Evolutionary conservation across 64 coral and sea anemone species (phyloP), one percentile per base, ranked within the genome.

Genomic region (Montipora capricornis): DNA sequence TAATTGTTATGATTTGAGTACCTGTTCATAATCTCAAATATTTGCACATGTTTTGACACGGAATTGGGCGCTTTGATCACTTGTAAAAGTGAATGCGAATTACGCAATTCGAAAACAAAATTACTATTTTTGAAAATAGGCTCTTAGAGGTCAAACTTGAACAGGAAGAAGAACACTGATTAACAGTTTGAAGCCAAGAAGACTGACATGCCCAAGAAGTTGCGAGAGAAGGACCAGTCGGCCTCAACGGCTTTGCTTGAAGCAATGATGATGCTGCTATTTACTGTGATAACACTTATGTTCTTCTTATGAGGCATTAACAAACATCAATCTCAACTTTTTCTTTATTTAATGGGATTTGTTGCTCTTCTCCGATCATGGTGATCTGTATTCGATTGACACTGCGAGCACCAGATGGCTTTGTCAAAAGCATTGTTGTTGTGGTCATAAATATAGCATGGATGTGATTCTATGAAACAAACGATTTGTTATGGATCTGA

Each of bases 241-340:
- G 76, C 76, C 12, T 78, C 76, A 14, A 78, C 76, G 46, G 76
- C 76, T 49, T 50, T 78, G 14, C 76, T 78, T 19, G 76, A 78
- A n/a, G 76, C 76, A 19, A 49, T 78, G 46, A 47, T 49, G 12
- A 78, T 78, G 76, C 17, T 78, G 17, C 12, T 78, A 7, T 78
- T 78, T 47, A 78, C 76, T 16, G 45, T 78, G 45, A 11, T 78
- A 19, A 78, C 76, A 2, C n/a, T 78, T 8, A 78, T 78, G 47
- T 19, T 78, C 46, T 78, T 78, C 46, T 46, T 78, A 6, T 78
- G 47, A 78, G 47, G 47, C 47, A 49, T 6, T 15, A 49, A 16
- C 13, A 78, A 78, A 4, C 44, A 6, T 50, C 15, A 1, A 78
- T 78, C 19, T 5, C 76, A 17, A 49, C 13, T 47, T 49, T 78